A percentile compares a stretch with the other conserved stretches of the same genome.
Conservation (phyloP, 2,113 vertebrate genomes). For the Gymnorhina tibicen region DNA sequence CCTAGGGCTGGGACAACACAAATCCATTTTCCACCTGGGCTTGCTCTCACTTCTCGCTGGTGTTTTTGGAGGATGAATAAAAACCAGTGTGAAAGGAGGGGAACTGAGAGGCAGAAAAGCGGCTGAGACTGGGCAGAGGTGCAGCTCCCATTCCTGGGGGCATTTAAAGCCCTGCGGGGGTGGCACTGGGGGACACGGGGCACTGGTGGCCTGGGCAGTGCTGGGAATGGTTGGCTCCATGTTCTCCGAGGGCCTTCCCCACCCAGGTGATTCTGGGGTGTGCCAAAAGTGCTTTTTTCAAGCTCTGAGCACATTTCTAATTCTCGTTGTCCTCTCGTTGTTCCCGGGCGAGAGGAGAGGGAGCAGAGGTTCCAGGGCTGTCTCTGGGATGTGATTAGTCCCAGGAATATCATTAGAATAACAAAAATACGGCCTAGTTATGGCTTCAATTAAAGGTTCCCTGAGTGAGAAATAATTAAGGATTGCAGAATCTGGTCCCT, state of each 20-base stretch:
- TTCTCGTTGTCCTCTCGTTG: accelerated
- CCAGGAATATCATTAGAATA: not conserved
- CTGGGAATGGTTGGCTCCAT: accelerated
- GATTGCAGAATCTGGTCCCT: not conserved
- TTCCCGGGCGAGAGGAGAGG: not conserved
- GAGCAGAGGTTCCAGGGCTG: not conserved
- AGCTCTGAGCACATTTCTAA: not conserved
- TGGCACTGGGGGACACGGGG: not conserved
- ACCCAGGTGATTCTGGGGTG: accelerated
- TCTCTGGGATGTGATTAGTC: not conserved
- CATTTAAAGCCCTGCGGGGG: not conserved
- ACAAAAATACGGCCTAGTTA: not conserved
- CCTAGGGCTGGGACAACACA: not conserved
- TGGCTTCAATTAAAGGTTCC: not conserved
- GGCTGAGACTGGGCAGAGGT: not conserved
- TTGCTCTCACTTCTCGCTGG: not conserved
- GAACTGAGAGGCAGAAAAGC: not conserved
- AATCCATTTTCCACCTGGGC: not conserved
- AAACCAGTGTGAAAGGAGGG: not conserved
- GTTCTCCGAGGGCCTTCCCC: not conserved
- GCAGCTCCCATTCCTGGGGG: not conserved
- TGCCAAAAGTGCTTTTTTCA: not conserved
- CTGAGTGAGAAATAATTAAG: constrained; percentile 9
- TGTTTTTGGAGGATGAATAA: no score
- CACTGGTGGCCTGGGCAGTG: not conserved